phyloP scores from a whole-genome alignment of 2,113 vertebrate genomes.

The Nyctereutes procyonoides region DNA sequence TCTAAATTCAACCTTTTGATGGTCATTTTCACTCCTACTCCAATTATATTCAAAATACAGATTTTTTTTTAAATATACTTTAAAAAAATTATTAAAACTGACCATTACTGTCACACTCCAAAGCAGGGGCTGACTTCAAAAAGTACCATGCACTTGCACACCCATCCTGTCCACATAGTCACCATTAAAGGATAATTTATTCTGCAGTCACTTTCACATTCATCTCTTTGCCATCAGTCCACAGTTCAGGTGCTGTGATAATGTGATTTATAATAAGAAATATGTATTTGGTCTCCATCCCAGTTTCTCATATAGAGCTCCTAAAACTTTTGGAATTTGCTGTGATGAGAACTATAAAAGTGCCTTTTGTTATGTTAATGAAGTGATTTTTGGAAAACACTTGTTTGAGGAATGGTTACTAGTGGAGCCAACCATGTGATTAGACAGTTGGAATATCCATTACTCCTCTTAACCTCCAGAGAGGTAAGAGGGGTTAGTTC shows the following conservation, averaged over 20 bases:
- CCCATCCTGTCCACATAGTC: background rate
- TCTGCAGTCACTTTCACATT: background rate
- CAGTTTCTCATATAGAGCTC: background rate
- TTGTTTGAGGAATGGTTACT: background rate
- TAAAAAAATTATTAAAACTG: background rate
- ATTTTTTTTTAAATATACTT: background rate
- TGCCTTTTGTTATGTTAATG: background rate
- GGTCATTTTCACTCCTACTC: background rate
- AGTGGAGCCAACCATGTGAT: background rate
- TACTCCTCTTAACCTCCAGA: background rate
- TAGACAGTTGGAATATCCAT: background rate
- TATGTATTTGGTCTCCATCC: background rate
- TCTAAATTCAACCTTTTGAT: slow-evolving; percentile 22
- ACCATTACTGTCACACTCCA: background rate
- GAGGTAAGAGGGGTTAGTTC: background rate
- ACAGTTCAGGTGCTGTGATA: background rate
- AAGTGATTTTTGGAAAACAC: background rate
- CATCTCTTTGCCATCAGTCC: background rate
- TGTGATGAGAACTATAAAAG: background rate
- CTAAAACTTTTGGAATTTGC: background rate
- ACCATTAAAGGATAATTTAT: background rate
- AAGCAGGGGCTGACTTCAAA: background rate
- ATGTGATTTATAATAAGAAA: background rate
- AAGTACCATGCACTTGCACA: background rate
- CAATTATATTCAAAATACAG: slow-evolving; percentile 2